phyloP scores from a whole-genome alignment of 2,113 vertebrate genomes.

The Opisthocomus hoazin region DNA sequence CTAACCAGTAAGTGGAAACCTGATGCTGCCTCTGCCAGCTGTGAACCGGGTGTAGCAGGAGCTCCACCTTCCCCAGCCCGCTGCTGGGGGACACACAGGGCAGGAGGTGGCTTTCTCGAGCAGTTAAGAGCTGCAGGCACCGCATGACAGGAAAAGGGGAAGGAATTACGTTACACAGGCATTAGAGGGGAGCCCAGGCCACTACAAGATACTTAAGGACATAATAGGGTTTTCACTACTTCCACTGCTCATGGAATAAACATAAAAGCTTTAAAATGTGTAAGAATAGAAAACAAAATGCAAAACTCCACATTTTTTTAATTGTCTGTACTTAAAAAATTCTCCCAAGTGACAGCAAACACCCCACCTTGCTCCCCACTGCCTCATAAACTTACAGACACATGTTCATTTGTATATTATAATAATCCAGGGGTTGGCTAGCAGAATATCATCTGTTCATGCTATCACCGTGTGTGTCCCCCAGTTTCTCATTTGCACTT shows the following conservation, averaged over 20 bases:
- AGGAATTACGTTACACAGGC: not conserved
- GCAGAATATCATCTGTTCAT: not conserved
- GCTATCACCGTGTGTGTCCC: not conserved
- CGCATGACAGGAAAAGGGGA: not conserved
- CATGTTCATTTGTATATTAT: not conserved
- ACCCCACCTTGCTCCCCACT: not conserved
- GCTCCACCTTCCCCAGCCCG: not conserved
- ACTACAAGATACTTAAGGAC: not conserved
- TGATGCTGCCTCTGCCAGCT: not conserved
- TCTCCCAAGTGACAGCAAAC: not conserved
- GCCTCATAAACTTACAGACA: not conserved
- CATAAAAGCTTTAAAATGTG: not conserved
- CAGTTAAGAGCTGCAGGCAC: not conserved
- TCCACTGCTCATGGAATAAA: not conserved
- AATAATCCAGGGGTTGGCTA: not conserved
- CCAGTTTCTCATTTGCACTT: not conserved
- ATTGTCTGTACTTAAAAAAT: not conserved
- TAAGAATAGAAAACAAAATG: not conserved
- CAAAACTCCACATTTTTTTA: not conserved
- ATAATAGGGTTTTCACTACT: not conserved
- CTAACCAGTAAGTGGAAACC: not conserved
- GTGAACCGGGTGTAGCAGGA: not conserved
- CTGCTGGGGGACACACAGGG: not conserved
- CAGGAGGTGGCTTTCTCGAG: not conserved
- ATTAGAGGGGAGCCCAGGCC: not conserved